These are phyloP conservation scores for Mesorhabditis spiculigera DNA, from an alignment of 2,888 invertebrate species.

Conservation along the genomic window DNA sequence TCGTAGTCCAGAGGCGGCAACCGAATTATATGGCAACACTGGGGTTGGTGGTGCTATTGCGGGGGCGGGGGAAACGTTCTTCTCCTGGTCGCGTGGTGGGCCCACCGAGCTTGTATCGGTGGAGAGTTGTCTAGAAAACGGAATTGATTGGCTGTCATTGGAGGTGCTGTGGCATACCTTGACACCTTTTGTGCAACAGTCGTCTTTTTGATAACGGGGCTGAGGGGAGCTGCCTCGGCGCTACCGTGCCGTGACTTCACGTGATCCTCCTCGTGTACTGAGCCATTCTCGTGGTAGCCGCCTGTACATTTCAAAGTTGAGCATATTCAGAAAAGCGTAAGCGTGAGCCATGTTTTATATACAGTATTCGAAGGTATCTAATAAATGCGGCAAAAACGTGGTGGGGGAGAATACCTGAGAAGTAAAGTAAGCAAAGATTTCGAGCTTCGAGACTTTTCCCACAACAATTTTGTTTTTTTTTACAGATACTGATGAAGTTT, in stretches of 20 bases:
- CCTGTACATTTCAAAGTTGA: slow-evolving; percentile 14
- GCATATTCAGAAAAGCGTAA: too few relatives aligned
- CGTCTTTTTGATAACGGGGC: slow-evolving; percentile 12
- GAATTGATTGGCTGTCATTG: background rate
- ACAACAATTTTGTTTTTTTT: too few relatives aligned
- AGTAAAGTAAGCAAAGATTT: too few relatives aligned
- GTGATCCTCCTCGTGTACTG: slow-evolving; percentile 9
- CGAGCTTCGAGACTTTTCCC: too few relatives aligned
- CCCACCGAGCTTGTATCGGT: slow-evolving; percentile 9
- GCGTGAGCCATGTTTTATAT: too few relatives aligned
- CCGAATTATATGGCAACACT: slow-evolving; percentile 53
- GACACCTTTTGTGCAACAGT: slow-evolving; percentile 7
- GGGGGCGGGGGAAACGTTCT: slow-evolving; percentile 61
- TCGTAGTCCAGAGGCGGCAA: slow-evolving; percentile 35
- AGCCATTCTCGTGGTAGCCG: slow-evolving; percentile 1
- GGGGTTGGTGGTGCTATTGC: slow-evolving; percentile 46
- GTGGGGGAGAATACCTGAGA: too few relatives aligned
- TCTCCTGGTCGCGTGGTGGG: background rate
- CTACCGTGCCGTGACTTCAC: slow-evolving; percentile 16
- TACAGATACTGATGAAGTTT: too few relatives aligned
- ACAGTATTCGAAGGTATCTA: too few relatives aligned
- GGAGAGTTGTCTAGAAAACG: slow-evolving; percentile 15
- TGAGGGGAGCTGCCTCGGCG: slow-evolving; percentile 12
- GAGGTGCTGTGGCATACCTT: background rate
- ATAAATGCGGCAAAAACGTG: too few relatives aligned